These are phyloP conservation scores for Aphodius granarius DNA, from an alignment of 2,888 invertebrate species.

Conservation along the genomic window DNA sequence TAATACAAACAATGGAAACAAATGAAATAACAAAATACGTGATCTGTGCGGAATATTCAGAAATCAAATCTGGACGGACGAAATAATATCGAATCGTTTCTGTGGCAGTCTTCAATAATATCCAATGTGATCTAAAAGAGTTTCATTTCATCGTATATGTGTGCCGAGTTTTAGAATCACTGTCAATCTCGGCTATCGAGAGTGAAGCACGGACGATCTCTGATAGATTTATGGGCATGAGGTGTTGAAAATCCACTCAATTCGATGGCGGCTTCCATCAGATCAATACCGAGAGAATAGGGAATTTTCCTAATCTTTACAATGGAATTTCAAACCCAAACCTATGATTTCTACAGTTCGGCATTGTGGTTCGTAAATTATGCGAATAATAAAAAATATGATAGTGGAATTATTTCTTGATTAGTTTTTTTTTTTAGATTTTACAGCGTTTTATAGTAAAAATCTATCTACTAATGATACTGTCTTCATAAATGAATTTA, in stretches of 20 bases:
- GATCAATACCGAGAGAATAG: not conserved
- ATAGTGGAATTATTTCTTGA: too few species aligned
- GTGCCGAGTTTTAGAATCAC: not conserved
- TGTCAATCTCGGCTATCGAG: not conserved
- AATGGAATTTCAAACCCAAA: not conserved
- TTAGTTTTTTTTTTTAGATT: too few species aligned
- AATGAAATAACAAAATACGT: not conserved
- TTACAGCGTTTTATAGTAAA: too few species aligned
- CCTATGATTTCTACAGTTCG: too few species aligned
- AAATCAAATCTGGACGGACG: not conserved
- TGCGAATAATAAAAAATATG: too few species aligned
- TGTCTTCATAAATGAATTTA: too few species aligned
- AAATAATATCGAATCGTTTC: not conserved
- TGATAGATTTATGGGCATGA: not conserved
- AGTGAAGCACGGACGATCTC: not conserved
- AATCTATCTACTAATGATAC: too few species aligned
- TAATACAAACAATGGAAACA: not conserved
- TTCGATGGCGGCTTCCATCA: not conserved
- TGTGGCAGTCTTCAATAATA: not conserved
- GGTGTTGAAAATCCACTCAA: not conserved
- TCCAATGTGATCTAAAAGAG: not conserved
- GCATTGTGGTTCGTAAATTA: too few species aligned
- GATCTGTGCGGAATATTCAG: not conserved
- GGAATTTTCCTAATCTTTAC: not conserved
- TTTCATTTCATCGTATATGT: not conserved